These are phyloP conservation scores for Drosophila pegasa DNA, from an alignment of 2,888 invertebrate genomes.

Conservation along the genomic window DNA sequence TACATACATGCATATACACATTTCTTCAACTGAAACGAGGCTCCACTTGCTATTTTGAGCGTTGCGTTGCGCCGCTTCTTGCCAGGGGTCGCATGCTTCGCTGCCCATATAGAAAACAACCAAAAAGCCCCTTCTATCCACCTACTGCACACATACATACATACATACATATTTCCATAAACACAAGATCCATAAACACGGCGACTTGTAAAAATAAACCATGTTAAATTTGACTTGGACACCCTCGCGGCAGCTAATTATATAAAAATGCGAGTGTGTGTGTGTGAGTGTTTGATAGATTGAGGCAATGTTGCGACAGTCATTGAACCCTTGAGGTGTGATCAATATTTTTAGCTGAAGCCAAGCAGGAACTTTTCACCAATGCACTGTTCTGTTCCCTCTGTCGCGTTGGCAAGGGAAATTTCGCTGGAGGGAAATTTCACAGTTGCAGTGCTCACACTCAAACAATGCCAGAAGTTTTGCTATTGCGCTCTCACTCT, in stretches of 20 bases:
- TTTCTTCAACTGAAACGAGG: slow-evolving; percentile 39
- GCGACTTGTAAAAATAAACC: slow-evolving; percentile 70
- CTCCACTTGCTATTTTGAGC: slow-evolving; percentile 62
- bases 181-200: slow-evolving; percentile 32
- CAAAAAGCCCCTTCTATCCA: slow-evolving; percentile 5
- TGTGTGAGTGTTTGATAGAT: slow-evolving; percentile 38
- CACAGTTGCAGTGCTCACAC: slow-evolving; percentile 5
- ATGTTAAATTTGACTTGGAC: slow-evolving; percentile 71
- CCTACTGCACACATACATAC: neutral
- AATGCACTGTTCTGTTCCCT: slow-evolving; percentile 9
- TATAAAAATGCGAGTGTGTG: slow-evolving; percentile 42
- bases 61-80: slow-evolving; percentile 63
- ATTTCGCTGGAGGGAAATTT: slow-evolving; percentile 15
- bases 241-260: slow-evolving; percentile 70
- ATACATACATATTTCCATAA: slow-evolving; percentile 1
- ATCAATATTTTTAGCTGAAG: slow-evolving; percentile 47
- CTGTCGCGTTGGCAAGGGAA: neutral
- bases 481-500: slow-evolving; percentile 12
- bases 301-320: slow-evolving; percentile 50
- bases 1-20: neutral
- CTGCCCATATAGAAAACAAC: slow-evolving; percentile 53
- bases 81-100: slow-evolving; percentile 81
- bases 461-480: slow-evolving; percentile 8
- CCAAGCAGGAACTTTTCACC: slow-evolving; percentile 28
- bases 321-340: slow-evolving; percentile 60